Base-by-base conservation (phyloP, 37 sponge, comb jelly and placozoan species). In the Cliona cf. orientalis region DNA sequence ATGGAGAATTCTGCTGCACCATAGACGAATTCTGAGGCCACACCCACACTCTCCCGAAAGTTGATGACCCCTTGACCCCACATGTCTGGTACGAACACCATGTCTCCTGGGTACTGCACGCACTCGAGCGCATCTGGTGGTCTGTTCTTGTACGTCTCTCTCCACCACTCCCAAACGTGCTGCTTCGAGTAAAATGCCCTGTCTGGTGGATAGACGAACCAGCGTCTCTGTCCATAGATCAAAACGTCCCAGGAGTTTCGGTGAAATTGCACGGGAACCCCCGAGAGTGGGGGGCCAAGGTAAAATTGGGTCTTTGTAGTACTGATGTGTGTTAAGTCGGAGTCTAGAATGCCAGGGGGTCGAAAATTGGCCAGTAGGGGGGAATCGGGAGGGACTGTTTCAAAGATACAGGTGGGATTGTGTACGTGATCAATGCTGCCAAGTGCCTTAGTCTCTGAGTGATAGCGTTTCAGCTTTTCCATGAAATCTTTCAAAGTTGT, bases 1-100 rank as follows among this genome's bases (percentile, higher is more conserved):
- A 96, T 78, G 28, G 97, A 96, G 71, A 96, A 96, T 68, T 96
- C 97, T 23, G 91, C 73, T 2, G 85, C 63, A 58, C 97, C 97
- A 74, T 93, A 87, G 3, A 93, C 61, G 87, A 96, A 96, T 58
- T 96, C 97, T 12, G 91, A 83, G 14, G 87, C 75, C 0, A 96
- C 2, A 1, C 93, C 97, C n/a, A 96, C 55, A 46, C 88, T 90
- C 53, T 96, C 97, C 62, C 76, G 73, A 42, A 96, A 60, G 67
- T 90, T 90, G 22, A 96, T 74, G 19, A 74, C 80, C 25, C 87
- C 91, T 42, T 87, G 91, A 22, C 86, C 90, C 97, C 97, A 96
- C 87, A 96, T 77, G 53, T 92, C 97, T 17, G 97, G 97, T 0
- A 96, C 80, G 66, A 88, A 87, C 56, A 96, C 33, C 21, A 96